phyloP scores from a whole-genome alignment of 2,888 invertebrate species.

The Drosophila colorata region DNA sequence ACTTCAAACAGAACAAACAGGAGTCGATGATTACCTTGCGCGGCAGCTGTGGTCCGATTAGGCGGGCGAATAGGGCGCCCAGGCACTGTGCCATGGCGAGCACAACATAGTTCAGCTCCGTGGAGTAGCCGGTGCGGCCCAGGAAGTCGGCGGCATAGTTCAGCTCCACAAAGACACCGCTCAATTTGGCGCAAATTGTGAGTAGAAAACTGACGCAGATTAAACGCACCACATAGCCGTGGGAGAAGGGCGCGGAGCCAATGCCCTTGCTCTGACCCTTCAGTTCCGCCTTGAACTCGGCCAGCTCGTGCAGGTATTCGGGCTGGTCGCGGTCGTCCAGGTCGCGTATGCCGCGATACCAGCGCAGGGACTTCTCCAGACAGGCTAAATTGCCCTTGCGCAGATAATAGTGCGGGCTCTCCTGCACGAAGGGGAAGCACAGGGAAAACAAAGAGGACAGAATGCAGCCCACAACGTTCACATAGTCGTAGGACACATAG shows the following conservation, averaged over 20 bases:
- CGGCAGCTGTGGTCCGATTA: constrained; percentile 65
- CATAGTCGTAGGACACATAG: constrained; percentile 63
- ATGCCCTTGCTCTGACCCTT: constrained; percentile 24
- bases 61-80: constrained; percentile 66
- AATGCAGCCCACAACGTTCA: constrained; percentile 69
- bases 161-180: constrained; percentile 79
- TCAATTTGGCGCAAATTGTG: constrained; percentile 75
- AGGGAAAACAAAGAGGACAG: constrained; percentile 76
- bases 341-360: constrained; percentile 83
- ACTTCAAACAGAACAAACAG: not conserved
- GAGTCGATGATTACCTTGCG: constrained; percentile 65
- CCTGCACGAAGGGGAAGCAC: constrained; percentile 82
- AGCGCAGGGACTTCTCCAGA: constrained; percentile 82
- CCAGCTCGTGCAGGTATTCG: constrained; percentile 73
- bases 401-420: constrained; percentile 80
- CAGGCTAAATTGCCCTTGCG: constrained; percentile 63
- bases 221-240: constrained; percentile 61
- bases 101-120: constrained; percentile 64
- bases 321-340: constrained; percentile 76
- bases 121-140: constrained; percentile 49
- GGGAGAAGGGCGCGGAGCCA: constrained; percentile 36
- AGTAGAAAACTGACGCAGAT: constrained; percentile 71
- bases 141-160: constrained; percentile 74
- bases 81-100: constrained; percentile 72
- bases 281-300: constrained; percentile 67